Evolutionary conservation across 2,797 vertebrate species (phyloP), one percentile per base, ranked within the genome.

Genomic region (Anguilla obscura): DNA sequence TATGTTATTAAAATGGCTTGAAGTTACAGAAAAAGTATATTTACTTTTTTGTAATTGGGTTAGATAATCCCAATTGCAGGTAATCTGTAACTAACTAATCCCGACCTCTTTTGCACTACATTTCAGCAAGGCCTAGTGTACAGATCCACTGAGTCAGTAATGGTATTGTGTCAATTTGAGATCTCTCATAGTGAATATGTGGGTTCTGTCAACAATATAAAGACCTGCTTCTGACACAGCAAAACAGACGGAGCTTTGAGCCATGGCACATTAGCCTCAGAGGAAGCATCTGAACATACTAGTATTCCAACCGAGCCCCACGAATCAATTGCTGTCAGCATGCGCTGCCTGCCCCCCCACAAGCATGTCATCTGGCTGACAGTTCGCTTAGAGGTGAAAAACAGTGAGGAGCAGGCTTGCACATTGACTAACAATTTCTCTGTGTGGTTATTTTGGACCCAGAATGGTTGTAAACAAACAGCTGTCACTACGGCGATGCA

Each of bases 311-410:
- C 27, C 80, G 66, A 30, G 36, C 56, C 27, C 52, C 27, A 27
- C 52, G 27, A 82, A 80, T 87, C 79, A 69, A 58, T 50, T 66
- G 86, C 60, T 82, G 40, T 58, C 36, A 50, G 27, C n/a, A n/a
- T 45, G 14, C 3, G 3, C 21, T 40, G 36, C 27, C 66, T n/a
- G 8, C n/a, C 66, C n/a, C 27, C 66, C 8, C 27, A 30, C 66
- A 71, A 24, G 86, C 86, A 48, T 30, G 40, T 87, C 79, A 48
- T 45, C 40, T 27, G 9, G 24, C 56, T 58, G 86, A 60, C 86
- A 87, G 76, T 36, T n/a, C 9, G 27, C 86, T 66, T 40, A n/a
- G 60, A 52, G 56, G 45, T 14, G 7, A 36, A n/a, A 69, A 3
- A 58, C 76, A 82, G 80, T 24, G 79, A 82, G n/a, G 48, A n/a